Percentiles rank a stretch among this genome's conserved stretches.
Conservation (phyloP, 92 coral and sea anemone species). For the Siderastrea siderea region DNA sequence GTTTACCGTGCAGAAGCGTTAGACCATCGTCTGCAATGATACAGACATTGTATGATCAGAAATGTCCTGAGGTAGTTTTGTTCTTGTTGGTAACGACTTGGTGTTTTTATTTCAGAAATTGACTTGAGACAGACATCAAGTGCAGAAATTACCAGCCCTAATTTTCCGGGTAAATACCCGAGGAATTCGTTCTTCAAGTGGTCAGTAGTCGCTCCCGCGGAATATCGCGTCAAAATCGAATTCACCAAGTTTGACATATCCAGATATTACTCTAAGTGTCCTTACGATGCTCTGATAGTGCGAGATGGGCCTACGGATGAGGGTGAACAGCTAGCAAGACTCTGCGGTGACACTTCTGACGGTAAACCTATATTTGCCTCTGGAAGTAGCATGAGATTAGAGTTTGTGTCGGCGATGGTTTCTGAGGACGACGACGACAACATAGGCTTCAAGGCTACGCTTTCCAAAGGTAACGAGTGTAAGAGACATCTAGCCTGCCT, state of each 20-base stretch:
- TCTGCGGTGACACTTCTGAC: background rate
- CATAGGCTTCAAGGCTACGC: constrained; percentile 39
- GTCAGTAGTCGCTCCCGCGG: constrained; percentile 41
- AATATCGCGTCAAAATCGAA: constrained; percentile 36
- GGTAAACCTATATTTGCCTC: background rate
- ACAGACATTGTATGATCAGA: too few relatives aligned
- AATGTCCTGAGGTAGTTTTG: too few relatives aligned
- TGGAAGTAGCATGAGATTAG: constrained; percentile 8
- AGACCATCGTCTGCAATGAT: too few relatives aligned
- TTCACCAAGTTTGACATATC: constrained; percentile 26
- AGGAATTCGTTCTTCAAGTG: constrained; percentile 40
- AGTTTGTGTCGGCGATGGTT: constrained; percentile 1
- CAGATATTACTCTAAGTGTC: background rate
- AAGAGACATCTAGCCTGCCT: background rate
- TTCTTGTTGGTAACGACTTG: background rate
- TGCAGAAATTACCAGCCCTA: constrained; percentile 27
- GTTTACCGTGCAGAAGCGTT: too few relatives aligned
- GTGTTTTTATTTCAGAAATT: constrained; percentile 18
- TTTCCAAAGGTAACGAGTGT: constrained; percentile 27
- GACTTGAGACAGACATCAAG: constrained; percentile 21
- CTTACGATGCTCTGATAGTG: background rate
- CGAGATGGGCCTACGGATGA: constrained; percentile 27
- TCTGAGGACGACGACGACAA: background rate
- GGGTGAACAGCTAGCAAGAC: constrained; percentile 1
- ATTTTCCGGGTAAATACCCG: constrained; percentile 49